Base-by-base conservation (phyloP, 2,797 vertebrate genomes). In the Rhinophrynus dorsalis region DNA sequence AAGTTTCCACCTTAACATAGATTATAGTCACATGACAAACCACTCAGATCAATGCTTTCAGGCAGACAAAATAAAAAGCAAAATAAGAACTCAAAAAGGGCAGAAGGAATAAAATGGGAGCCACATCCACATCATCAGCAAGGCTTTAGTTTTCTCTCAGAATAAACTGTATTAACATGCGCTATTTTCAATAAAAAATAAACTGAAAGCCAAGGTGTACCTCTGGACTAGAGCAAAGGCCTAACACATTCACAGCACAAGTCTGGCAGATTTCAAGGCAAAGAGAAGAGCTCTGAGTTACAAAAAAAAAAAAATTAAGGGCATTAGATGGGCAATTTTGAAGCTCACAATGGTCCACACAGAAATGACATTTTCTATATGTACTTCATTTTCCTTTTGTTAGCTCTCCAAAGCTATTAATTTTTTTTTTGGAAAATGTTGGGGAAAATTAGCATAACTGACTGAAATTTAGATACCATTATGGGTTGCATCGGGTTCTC, bases 181-280 rank as follows among this genome's bases (percentile, higher is more conserved):
- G 55, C 26, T 58, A 66, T 66, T 73, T 63, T 72, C 26, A 52
- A 63, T 57, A 42, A 35, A 50, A 55, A 63, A 72, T 24, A 26
- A 38, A 48, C 35, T 65, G 72, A 80, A 80, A 76, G 78, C 77
- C 77, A 78, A 80, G 74, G 76, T 72, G 66, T 83, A 74, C 77
- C 42, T 50, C 72, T 81, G 79, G 79, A 40, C 45, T 35, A 65
- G 61, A 54, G 69, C 27, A 57, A 42, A 58, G 45, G 33, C 61
- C 90, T 89, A 88, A 92, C 90, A 88, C 91, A 90, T 92, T 92
- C 90, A 95, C 92, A 91, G 91, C 90, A 94, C 88, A 73, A 91
- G 88, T 90, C 89, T 90, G 91, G 89, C 90, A 93, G 89, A 89
- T 90, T 90, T 92, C 89, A 92, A 93, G 90, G 90, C 84, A 80